Evolutionary conservation across 2,888 invertebrate genomes (phyloP).

Genomic region (Noctuana brunneofusca): DNA sequence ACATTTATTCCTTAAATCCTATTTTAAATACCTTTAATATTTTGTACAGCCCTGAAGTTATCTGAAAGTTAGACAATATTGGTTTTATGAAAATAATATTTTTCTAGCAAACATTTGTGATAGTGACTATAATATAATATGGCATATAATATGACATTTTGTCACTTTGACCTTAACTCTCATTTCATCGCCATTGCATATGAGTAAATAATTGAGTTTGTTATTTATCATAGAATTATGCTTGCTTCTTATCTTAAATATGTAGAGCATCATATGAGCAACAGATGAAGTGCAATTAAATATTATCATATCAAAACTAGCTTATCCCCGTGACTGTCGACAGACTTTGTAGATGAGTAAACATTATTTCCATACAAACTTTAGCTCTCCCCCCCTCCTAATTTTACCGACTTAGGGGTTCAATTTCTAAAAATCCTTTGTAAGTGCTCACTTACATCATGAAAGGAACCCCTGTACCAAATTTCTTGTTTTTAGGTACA

Average conservation of each 20-base stretch:
- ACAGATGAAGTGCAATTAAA: conserved; percentile 8
- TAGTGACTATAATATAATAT: neutral
- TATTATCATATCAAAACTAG: conserved; percentile 1
- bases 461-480: no score
- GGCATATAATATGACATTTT: conserved; percentile 9
- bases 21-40: neutral
- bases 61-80: neutral
- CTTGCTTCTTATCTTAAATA: conserved; percentile 23
- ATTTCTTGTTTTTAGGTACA: no score
- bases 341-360: no score
- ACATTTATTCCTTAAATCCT: no score
- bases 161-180: conserved; percentile 18
- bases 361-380: no score
- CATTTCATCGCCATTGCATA: conserved; percentile 24
- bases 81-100: neutral
- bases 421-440: no score
- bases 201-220: conserved; percentile 17
- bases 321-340: no score
- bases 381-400: no score
- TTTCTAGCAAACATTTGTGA: neutral
- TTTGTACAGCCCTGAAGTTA: neutral
- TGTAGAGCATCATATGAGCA: neutral
- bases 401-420: no score
- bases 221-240: conserved; percentile 8
- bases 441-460: no score